These are phyloP conservation scores for Felis chaus DNA, from an alignment of 2,113 vertebrate genomes.

Conservation along the genomic window DNA sequence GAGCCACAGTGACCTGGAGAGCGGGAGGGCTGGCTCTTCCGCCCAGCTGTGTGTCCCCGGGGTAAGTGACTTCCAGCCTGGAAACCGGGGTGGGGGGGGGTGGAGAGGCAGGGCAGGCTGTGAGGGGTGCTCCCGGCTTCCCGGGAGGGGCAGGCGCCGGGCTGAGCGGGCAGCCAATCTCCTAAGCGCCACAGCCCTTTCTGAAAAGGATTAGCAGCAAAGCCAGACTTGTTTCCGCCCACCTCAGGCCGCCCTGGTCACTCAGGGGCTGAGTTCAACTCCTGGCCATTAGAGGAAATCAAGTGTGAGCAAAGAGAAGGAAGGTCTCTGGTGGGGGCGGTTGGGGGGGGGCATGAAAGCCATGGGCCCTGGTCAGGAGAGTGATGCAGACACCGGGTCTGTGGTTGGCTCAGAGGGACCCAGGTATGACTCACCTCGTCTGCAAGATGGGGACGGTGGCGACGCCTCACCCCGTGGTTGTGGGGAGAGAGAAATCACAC, in stretches of 20 bases:
- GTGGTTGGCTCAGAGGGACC: not conserved
- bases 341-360: too few relatives aligned
- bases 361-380: fast-evolving
- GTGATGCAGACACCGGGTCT: fast-evolving
- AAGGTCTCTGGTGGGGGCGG: not conserved
- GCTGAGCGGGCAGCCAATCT: not conserved
- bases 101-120: fast-evolving
- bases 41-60: constrained; percentile 66
- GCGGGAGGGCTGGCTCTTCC: not conserved
- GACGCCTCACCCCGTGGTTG: fast-evolving
- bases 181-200: not conserved
- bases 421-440: not conserved
- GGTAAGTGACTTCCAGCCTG: constrained; percentile 66
- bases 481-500: not conserved
- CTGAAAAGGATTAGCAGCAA: not conserved
- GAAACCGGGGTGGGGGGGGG: not conserved
- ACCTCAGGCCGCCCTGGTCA: not conserved
- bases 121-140: not conserved
- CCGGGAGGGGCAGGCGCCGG: not conserved
- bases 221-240: fast-evolving
- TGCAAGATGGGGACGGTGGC: not conserved
- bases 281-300: not conserved
- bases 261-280: not conserved
- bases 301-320: not conserved
- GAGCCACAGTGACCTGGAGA: constrained; percentile 62